Percentiles rank a stretch among this genome's conserved stretches.
phyloP scores from a whole-genome alignment of 2,113 vertebrate species.

The Catagonus wagneri region DNA sequence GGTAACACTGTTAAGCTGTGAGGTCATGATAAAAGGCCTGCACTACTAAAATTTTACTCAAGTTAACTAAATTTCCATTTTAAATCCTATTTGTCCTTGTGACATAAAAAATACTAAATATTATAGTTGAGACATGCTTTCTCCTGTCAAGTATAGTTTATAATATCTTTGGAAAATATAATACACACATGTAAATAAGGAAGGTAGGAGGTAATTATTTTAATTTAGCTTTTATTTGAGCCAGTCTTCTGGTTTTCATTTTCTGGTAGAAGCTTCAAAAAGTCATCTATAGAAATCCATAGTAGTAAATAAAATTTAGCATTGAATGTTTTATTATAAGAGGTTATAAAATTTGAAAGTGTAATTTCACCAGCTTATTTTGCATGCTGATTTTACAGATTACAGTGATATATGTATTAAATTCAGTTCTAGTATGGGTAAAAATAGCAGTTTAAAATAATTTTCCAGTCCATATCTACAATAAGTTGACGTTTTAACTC shows the following conservation, averaged over 20 bases:
- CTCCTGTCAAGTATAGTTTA: neutral
- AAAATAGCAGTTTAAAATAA: neutral
- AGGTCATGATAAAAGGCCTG: neutral
- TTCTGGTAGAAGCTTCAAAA: neutral
- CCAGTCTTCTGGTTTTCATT: neutral
- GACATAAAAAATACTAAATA: neutral
- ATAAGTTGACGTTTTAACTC: neutral
- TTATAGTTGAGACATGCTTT: neutral
- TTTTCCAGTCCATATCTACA: neutral
- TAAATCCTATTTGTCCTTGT: neutral
- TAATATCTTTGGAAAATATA: neutral
- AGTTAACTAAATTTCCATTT: neutral
- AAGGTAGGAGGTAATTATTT: conserved; percentile 16
- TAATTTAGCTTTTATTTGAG: conserved; percentile 8
- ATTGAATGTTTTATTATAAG: neutral
- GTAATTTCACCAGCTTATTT: neutral
- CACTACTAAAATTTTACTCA: neutral
- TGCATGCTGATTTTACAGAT: neutral
- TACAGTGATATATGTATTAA: neutral
- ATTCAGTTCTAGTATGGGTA: neutral
- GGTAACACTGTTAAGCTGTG: neutral
- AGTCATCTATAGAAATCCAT: neutral
- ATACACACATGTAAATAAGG: neutral
- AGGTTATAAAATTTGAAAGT: neutral
- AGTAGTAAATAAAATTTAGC: neutral